A percentile compares a stretch with the other conserved stretches of the same genome.
Evolutionary conservation across 2,888 invertebrate genomes (phyloP).

Genomic region (Acleris emargana): DNA sequence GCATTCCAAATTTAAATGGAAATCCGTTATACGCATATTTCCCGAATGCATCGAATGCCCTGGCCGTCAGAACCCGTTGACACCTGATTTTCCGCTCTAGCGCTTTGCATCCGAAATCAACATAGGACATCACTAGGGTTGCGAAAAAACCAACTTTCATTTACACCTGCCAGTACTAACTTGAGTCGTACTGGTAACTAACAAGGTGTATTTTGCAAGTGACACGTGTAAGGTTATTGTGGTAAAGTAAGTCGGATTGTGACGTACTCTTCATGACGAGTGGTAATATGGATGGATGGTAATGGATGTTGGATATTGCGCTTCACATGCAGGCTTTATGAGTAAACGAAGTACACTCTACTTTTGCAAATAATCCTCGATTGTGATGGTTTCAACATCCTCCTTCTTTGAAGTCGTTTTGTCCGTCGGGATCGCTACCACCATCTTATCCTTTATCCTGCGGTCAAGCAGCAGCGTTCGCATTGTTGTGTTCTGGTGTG

Average conservation of each 20-base stretch:
- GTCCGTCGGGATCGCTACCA: no score
- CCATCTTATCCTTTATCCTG: no score
- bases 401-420: no score
- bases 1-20: conserved; percentile 33
- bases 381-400: no score
- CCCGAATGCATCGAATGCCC: conserved; percentile 36
- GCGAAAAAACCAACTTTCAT: conserved; percentile 39
- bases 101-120: conserved; percentile 51
- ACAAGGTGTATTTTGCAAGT: conserved; percentile 36
- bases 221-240: conserved; percentile 5
- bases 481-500: no score
- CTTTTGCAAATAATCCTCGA: neutral
- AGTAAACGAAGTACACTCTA: neutral
- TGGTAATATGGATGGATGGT: conserved; percentile 47
- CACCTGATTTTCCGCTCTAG: conserved; percentile 76
- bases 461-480: no score
- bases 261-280: conserved; percentile 44
- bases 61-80: conserved; percentile 58
- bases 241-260: conserved; percentile 42
- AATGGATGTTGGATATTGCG: conserved; percentile 26
- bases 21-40: conserved; percentile 35
- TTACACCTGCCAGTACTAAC: conserved; percentile 13
- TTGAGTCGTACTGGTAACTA: conserved; percentile 11
- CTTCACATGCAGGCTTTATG: neutral
- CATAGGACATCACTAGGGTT: conserved; percentile 59